These are phyloP conservation scores for Andrena dorsata DNA, from an alignment of 2,888 invertebrate genomes.

Conservation along the genomic window DNA sequence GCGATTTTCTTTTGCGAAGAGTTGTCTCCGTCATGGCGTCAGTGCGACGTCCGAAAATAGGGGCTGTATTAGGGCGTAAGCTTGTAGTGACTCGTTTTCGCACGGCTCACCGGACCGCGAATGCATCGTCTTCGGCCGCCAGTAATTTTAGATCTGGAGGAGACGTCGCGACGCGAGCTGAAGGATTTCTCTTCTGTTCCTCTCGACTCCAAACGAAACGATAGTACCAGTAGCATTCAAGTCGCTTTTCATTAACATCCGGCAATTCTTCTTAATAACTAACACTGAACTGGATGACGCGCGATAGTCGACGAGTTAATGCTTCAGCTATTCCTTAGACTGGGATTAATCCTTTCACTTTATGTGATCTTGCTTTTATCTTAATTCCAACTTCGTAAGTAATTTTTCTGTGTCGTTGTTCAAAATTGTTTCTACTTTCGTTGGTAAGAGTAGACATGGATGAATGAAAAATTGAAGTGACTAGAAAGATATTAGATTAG, in stretches of 20 bases:
- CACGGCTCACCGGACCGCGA: conserved; percentile 71
- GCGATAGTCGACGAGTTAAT: neutral
- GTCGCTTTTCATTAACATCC: conserved; percentile 19
- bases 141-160: conserved; percentile 76
- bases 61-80: conserved; percentile 65
- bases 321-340: neutral
- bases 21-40: conserved; percentile 63
- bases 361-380: too few species aligned
- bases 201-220: conserved; percentile 22
- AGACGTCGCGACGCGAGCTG: conserved; percentile 64
- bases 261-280: conserved; percentile 10
- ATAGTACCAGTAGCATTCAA: conserved; percentile 9
- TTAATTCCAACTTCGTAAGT: too few species aligned
- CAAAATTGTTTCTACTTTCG: too few species aligned
- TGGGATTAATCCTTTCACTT: neutral
- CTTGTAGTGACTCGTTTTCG: conserved; percentile 65
- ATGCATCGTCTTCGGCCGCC: conserved; percentile 71
- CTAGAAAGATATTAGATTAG: too few species aligned
- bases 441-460: too few species aligned
- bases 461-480: too few species aligned
- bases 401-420: too few species aligned
- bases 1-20: conserved; percentile 59
- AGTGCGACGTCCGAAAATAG: conserved; percentile 70
- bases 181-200: conserved; percentile 40
- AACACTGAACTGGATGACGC: neutral